Percentiles rank a stretch among this genome's conserved stretches.
Evolutionary conservation across 2,113 vertebrate species (phyloP).

Genomic region (Zapornia atra): DNA sequence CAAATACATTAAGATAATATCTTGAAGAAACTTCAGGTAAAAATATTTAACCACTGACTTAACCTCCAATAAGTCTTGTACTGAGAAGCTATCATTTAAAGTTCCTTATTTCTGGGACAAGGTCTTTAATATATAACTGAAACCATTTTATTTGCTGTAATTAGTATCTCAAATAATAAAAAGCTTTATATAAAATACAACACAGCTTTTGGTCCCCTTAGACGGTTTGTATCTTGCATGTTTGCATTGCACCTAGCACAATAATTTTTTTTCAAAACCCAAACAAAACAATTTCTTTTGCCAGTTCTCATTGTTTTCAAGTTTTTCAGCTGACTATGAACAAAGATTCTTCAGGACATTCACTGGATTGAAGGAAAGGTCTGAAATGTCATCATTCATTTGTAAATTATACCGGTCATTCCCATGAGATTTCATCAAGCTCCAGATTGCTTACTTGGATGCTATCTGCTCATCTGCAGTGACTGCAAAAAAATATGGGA

Average conservation of each 20-base stretch:
- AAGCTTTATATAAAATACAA: not conserved
- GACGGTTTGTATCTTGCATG: not conserved
- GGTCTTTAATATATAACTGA: not conserved
- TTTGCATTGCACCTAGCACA: not conserved
- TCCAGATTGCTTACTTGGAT: not conserved
- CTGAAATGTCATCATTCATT: conserved; percentile 11
- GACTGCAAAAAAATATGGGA: conserved; percentile 46
- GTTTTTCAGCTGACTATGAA: not conserved
- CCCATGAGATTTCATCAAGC: conserved; percentile 17
- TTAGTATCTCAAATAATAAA: not conserved
- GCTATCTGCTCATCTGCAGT: conserved; percentile 74
- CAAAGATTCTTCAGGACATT: not conserved
- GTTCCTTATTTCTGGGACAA: not conserved
- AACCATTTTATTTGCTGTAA: not conserved
- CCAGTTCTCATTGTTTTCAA: not conserved
- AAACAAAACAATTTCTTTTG: not conserved
- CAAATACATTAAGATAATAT: not conserved
- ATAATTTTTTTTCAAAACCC: not conserved
- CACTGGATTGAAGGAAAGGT: not conserved
- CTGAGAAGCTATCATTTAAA: not conserved
- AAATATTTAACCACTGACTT: not conserved
- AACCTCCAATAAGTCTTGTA: not conserved
- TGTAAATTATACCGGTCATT: not conserved
- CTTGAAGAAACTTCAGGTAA: not conserved
- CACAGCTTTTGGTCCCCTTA: not conserved